Conservation (phyloP, 2,797 vertebrate species). For the Propithecus deckenii region DNA sequence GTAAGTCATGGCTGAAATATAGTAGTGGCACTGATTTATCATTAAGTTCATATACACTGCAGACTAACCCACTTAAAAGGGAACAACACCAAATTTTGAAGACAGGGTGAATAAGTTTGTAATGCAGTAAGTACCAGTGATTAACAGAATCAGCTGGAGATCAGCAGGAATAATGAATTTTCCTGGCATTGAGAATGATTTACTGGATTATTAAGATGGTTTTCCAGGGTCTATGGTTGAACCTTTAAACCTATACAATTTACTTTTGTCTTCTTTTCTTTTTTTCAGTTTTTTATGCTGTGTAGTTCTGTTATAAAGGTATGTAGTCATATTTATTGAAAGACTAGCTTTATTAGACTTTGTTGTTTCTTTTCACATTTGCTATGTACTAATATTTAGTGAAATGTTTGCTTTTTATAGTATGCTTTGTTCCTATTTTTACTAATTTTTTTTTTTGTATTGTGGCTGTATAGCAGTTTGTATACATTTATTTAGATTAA, state of each 20-base stretch:
- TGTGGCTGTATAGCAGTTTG: neutral
- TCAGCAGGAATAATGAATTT: neutral
- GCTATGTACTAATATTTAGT: neutral
- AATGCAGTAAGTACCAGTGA: neutral
- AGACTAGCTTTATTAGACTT: neutral
- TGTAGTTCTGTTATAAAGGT: neutral
- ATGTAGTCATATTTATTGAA: neutral
- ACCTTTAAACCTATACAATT: neutral
- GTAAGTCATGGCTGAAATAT: neutral
- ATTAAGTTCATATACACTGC: neutral
- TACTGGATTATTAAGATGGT: neutral
- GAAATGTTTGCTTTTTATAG: conserved; percentile 24
- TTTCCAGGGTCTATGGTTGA: neutral
- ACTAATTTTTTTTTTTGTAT: conserved; percentile 7
- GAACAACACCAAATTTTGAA: neutral
- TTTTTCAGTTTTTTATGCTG: neutral
- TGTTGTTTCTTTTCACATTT: neutral
- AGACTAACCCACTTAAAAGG: neutral
- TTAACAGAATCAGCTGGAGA: neutral
- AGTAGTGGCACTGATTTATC: neutral
- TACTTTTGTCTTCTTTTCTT: neutral
- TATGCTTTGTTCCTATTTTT: conserved; percentile 21
- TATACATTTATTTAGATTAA: neutral
- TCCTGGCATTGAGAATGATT: neutral
- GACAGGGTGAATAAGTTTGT: neutral